Evolutionary conservation across 2,888 invertebrate genomes (phyloP), one percentile per base, ranked within the genome.

Genomic region (Brachypterus glaber): DNA sequence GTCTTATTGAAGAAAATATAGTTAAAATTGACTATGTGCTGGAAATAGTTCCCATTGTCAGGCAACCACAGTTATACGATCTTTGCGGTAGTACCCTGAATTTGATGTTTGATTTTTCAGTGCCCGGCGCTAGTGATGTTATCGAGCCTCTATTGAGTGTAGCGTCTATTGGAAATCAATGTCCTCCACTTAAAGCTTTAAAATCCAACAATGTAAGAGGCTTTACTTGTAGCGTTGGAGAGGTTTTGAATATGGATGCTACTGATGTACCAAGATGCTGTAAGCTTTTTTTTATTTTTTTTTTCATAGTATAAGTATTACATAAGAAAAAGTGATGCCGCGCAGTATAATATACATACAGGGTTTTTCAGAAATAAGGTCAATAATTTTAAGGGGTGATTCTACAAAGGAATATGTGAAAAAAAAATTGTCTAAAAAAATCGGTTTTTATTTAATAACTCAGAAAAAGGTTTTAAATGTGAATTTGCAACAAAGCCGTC

Each of bases 71-170:
- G 56, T 68, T 96, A 1, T 96, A 95, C 59, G 93, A 95, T 49
- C 78, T 95, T 1, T 96, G 95, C 57, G 95, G 95, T 9, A 89
- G 91, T 1, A 95, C 93, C 1, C 64, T 96, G 42, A 88, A 86
- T 54, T 74, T 95, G 1, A 92, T 95, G 55, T 95, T 95, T 57
- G 95, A 95, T 64, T 67, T 96, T 29, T 87, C 89, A 26, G 92
- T 93, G 7, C 92, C 93, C 1, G 86, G 90, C 47, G 89, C 92
- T 2, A 91, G 87, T 57, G 86, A 82, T 17, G 81, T 90, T 1
- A 87, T 92, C 50, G 90, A 91, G 58, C 86, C 90, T 2, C 70
- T 93, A 3, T 66, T 92, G 17, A 92, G 91, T 57, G 84, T 92
- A 2, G 85, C 87, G 1, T 79, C 89, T 17, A 88, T 91, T 55